Percentiles rank a stretch among this genome's conserved stretches.
Evolutionary conservation across 1,140 invertebrate species (phyloP).

Genomic region (Drosophila yakuba): DNA sequence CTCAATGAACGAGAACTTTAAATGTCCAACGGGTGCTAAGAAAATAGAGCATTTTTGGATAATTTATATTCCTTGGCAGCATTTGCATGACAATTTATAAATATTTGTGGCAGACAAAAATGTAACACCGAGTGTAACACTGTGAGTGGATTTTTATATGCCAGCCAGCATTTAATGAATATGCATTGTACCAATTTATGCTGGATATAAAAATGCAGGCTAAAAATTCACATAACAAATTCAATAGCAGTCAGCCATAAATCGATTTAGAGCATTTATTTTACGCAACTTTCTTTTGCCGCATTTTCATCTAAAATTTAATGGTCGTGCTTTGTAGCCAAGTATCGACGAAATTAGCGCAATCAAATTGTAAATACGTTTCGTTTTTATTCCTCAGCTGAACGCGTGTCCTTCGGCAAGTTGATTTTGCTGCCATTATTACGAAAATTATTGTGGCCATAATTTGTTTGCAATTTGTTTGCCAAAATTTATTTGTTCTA

Average conservation of each 20-base stretch:
- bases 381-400: slow-evolving; percentile 22
- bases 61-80: too few relatives aligned
- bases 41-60: neutral
- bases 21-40: neutral
- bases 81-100: too few relatives aligned
- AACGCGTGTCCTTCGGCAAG: slow-evolving; percentile 24
- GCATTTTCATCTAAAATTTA: slow-evolving; percentile 17
- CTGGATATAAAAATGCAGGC: neutral
- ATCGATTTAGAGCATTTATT: slow-evolving; percentile 8
- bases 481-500: slow-evolving; percentile 53
- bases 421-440: slow-evolving; percentile 49
- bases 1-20: neutral
- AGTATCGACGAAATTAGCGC: slow-evolving; percentile 38
- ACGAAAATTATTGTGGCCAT: slow-evolving; percentile 43
- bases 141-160: too few relatives aligned
- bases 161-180: too few relatives aligned
- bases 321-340: neutral
- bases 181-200: too few relatives aligned
- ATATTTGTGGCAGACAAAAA: too few relatives aligned
- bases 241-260: neutral
- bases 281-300: slow-evolving; percentile 12
- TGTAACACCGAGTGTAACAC: too few relatives aligned
- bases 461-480: slow-evolving; percentile 50
- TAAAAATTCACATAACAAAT: too few relatives aligned
- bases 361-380: slow-evolving; percentile 54